phyloP scores from a whole-genome alignment of 2,797 vertebrate species.

The Myotis findleyi region DNA sequence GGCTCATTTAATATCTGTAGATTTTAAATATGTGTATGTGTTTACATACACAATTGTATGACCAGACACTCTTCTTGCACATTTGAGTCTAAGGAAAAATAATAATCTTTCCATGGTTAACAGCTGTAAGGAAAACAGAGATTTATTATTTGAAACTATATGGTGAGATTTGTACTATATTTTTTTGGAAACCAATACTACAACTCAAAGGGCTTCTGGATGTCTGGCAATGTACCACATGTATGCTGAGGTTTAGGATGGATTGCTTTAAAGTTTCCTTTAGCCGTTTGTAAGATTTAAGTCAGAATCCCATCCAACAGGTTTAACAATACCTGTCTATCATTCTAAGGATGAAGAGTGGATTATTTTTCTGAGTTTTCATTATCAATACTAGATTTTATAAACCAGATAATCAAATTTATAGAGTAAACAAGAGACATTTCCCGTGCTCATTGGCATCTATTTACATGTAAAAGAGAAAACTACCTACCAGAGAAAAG shows the following conservation, averaged over 20 bases:
- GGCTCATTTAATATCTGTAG: not conserved
- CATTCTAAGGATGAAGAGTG: not conserved
- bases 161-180: not conserved
- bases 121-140: slow-evolving; percentile 4
- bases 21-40: not conserved
- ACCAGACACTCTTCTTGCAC: not conserved
- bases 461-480: not conserved
- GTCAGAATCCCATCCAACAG: slow-evolving; percentile 7
- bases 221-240: not conserved
- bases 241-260: not conserved
- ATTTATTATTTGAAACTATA: not conserved
- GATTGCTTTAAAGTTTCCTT: not conserved
- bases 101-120: slow-evolving; percentile 21
- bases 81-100: not conserved
- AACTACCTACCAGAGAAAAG: not conserved
- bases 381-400: not conserved
- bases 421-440: not conserved
- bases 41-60: not conserved
- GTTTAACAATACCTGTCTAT: not conserved
- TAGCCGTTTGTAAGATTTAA: slow-evolving; percentile 20
- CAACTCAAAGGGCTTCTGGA: not conserved
- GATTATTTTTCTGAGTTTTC: not conserved
- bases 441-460: not conserved
- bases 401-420: not conserved
- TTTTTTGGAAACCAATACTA: not conserved